Evolutionary conservation across 2,888 invertebrate species (phyloP).

Genomic region (Acanthoscelides obtectus): DNA sequence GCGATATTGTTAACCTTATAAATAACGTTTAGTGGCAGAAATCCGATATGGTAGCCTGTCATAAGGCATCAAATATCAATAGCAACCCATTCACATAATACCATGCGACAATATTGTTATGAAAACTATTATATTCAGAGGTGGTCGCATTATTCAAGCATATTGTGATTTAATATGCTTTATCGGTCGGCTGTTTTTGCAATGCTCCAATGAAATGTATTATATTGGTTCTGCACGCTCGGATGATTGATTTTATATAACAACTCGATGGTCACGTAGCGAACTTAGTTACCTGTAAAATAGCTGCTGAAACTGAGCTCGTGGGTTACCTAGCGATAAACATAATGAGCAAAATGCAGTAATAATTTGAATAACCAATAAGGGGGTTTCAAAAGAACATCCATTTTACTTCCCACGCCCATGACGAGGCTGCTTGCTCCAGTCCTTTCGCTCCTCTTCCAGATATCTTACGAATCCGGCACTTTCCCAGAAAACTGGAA

Average conservation of each 20-base stretch:
- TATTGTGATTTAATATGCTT: neutral
- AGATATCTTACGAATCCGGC: too few species aligned
- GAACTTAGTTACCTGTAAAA: too few species aligned
- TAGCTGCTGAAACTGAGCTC: too few species aligned
- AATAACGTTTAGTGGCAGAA: neutral
- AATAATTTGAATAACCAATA: too few species aligned
- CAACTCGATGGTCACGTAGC: too few species aligned
- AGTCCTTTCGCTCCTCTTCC: too few species aligned
- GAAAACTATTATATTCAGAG: neutral
- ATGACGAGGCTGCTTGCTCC: too few species aligned
- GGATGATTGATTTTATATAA: neutral
- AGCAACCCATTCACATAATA: neutral
- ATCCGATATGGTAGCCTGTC: neutral
- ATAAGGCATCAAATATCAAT: neutral
- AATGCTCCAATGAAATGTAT: neutral
- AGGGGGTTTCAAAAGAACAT: too few species aligned
- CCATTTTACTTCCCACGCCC: too few species aligned
- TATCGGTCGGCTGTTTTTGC: neutral
- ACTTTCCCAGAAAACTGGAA: too few species aligned
- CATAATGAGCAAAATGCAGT: too few species aligned
- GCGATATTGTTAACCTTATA: neutral
- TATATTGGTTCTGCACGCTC: neutral
- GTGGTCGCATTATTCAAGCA: neutral
- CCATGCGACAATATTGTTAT: neutral
- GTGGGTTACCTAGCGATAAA: too few species aligned